Evolutionary conservation across 2,113 vertebrate species (phyloP), one percentile per base, ranked within the genome.

Genomic region (Tenebrosternarchus preto): DNA sequence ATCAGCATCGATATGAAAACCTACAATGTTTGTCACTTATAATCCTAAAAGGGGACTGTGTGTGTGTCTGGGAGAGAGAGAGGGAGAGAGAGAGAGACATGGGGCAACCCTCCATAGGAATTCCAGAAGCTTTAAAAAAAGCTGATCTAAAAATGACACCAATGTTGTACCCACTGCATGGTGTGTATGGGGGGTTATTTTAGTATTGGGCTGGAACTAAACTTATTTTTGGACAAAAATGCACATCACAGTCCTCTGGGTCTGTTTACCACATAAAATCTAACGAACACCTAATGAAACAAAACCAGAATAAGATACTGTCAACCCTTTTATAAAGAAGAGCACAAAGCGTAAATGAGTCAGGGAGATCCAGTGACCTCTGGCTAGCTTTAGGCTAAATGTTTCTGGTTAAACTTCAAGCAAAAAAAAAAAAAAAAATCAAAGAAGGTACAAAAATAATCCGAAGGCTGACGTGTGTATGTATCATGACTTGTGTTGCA

Each of bases 291-390:
- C 77, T 88, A 88, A 83, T 61, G 85, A 22, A 3, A 50, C 75
- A 8, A 46, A 70, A 61, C 12, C 9, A 69, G 57, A 78, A 60
- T 68, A 78, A 87, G 89, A 69, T 27, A 77, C 59, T 74, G 88
- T 87, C n/a, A 90, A 90, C 79, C 78, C 60, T 17, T 27, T 73
- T 33, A 87, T 76, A 85, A 88, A 80, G 75, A 85, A 75, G 74
- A 82, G 50, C 85, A 80, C 25, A 83, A 84, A 81, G 80, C 87
- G 11, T 87, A 16, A 61, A 8, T 72, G 33, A 64, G 72, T 83
- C 63, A 80, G 27, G 39, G 53, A 57, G 63, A 80, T 80, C 36
- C 4, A n/a, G 36, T 80, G 39, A 74, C 76, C 33, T 25, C 20
- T 1, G 5, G 12, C 24, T 78, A 5, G 53, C 63, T 31, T 77